A percentile compares a stretch with the other conserved stretches of the same genome.
Conservation (phyloP, 2,888 invertebrate species). For the Colostygia pectinataria region DNA sequence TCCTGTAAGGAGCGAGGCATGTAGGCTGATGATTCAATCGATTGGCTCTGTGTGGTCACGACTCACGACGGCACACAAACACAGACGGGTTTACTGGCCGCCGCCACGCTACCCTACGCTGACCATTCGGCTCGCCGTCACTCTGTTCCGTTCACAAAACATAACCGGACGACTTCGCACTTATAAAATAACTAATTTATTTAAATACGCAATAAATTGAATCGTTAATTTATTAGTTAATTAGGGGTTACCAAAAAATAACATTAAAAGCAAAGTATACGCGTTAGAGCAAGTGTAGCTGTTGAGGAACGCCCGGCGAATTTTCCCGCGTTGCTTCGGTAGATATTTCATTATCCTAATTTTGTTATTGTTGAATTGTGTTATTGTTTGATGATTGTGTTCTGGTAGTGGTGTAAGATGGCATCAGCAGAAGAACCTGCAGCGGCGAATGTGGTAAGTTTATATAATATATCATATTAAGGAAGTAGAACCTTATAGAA, state of each 20-base stretch:
- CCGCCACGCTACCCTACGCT: constrained; percentile 51
- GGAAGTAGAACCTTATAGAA: too few relatives aligned
- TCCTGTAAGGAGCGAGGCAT: constrained; percentile 1
- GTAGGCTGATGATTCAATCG: constrained; percentile 31
- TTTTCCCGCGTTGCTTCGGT: constrained; percentile 18
- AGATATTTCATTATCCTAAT: neutral
- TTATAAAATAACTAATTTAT: constrained; percentile 41
- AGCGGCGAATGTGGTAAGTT: constrained; percentile 61
- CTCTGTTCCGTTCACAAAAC: constrained; percentile 78
- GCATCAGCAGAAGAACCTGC: constrained; percentile 64
- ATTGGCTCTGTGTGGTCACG: constrained; percentile 30
- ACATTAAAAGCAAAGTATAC: too few relatives aligned
- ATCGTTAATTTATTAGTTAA: neutral
- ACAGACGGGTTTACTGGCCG: constrained; percentile 70
- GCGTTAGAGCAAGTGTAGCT: too few relatives aligned
- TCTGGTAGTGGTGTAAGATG: constrained; percentile 42
- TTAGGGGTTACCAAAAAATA: too few relatives aligned
- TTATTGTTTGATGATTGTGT: constrained; percentile 16
- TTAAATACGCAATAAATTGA: neutral
- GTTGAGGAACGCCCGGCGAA: neutral
- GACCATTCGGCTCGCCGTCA: constrained; percentile 64
- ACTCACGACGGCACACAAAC: constrained; percentile 37
- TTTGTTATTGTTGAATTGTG: constrained; percentile 17
- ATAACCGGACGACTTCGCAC: constrained; percentile 78
- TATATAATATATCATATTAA: neutral